Base-by-base conservation (phyloP, 2,113 vertebrate genomes). In the Mustela lutreola region DNA sequence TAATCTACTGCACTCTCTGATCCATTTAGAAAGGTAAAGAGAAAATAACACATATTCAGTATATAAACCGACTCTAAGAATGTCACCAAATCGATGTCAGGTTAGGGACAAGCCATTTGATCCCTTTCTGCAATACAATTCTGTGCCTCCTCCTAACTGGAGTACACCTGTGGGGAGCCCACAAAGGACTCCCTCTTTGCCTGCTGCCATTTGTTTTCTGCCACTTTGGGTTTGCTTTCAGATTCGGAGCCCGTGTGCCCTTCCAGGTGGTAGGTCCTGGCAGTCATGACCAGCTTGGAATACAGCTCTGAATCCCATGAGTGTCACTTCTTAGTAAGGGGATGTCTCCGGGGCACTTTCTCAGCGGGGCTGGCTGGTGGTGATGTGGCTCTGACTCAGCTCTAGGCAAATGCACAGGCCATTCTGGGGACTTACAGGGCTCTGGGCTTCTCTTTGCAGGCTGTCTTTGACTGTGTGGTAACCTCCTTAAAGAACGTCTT, bases 401-500 rank as follows among this genome's bases (percentile, higher is more conserved):
- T 96, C 86, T 26, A 1, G 90, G 21, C 11, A 39, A 65, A 28
- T 0, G 31, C 62, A 9, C 56, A 0, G 4, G 14, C 71, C 12
- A 1, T 58, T 71, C 15, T 15, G 9, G 83, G 95, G n/a, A 15
- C 45, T 95, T 79, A 88, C 19, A 24, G 39, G 50, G 15, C 67
- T 50, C 7, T 94, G 10, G 96, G 42, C 87, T 80, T 7, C 97
- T 96, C 75, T 96, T 95, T 96, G 11, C 98, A 99, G 99, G 99
- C 99, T 0, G 99, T 99, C 90, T 99, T 99, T 0, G 99, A 99
- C 99, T 99, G 99, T 0, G 99, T 99, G 4, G 99, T 99, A 98
- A 99, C 99, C 0, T 99, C 99, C 48, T 98, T 99, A 95, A 99
- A 99, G 98, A 99, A 99, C 0, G 99, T 99, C 98, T 99, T 99